Percentiles rank a stretch among this genome's conserved stretches.
Conservation (phyloP, 2,113 vertebrate genomes). For the Indicator indicator region DNA sequence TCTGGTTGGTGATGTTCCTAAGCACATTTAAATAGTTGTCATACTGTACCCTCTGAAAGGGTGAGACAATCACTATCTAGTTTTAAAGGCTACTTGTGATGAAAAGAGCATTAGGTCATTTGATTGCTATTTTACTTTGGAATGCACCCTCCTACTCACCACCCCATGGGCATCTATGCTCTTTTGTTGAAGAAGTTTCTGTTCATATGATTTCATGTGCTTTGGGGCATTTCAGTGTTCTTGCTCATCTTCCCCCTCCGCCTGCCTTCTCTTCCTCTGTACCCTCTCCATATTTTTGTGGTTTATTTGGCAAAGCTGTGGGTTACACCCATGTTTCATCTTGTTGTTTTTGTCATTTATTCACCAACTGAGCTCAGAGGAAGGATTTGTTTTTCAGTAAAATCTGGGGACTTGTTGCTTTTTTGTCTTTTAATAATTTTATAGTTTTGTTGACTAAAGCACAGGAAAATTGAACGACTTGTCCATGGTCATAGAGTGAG, state of each 20-base stretch:
- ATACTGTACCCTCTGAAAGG: neutral
- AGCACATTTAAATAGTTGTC: neutral
- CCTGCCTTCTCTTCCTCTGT: constrained; percentile 21
- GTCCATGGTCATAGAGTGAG: constrained; percentile 16
- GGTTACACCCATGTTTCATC: constrained; percentile 65
- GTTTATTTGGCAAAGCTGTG: constrained; percentile 52
- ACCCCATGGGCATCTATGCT: constrained; percentile 41
- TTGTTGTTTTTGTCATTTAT: constrained; percentile 70
- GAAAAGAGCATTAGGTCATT: constrained; percentile 52
- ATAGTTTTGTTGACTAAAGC: constrained; percentile 62
- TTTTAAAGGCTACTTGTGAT: constrained; percentile 31
- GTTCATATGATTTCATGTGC: constrained; percentile 38
- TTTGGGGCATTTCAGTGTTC: constrained; percentile 38
- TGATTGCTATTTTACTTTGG: constrained; percentile 42
- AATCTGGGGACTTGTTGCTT: constrained; percentile 50
- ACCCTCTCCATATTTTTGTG: constrained; percentile 57
- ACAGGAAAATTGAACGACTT: constrained; percentile 31
- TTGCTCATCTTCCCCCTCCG: neutral
- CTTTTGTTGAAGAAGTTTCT: constrained; percentile 47
- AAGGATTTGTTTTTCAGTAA: constrained; percentile 56
- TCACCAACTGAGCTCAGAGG: constrained; percentile 60
- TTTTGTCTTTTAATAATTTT: constrained; percentile 63
- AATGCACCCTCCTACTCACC: constrained; percentile 34
- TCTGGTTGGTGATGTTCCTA: neutral
- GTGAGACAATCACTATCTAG: neutral